Conservation (phyloP, 2,888 invertebrate species). For the Hydropsyche betteni region DNA sequence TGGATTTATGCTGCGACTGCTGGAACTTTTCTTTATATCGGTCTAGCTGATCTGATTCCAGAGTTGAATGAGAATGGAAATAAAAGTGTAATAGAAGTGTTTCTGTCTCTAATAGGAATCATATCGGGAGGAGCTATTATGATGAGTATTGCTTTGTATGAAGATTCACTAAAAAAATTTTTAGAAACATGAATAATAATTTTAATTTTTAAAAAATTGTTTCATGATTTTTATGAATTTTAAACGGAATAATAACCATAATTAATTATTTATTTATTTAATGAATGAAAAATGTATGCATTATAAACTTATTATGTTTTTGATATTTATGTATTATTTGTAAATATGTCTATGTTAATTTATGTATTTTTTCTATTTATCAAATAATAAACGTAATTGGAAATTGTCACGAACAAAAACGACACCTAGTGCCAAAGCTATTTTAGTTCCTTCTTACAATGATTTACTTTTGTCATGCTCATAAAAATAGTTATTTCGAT, state of each 20-base stretch:
- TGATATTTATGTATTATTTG: too few relatives aligned
- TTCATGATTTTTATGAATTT: not conserved
- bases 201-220: not conserved
- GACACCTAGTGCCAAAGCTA: too few relatives aligned
- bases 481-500: too few relatives aligned
- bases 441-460: too few relatives aligned
- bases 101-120: conserved; percentile 74
- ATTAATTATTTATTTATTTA: not conserved
- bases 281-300: too few relatives aligned
- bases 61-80: conserved; percentile 68
- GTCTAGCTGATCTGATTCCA: conserved; percentile 80
- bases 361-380: too few relatives aligned
- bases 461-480: too few relatives aligned
- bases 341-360: too few relatives aligned
- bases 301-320: too few relatives aligned
- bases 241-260: not conserved
- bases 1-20: conserved; percentile 85
- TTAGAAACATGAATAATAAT: conserved; percentile 19
- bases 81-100: conserved; percentile 65
- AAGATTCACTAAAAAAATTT: conserved; percentile 59
- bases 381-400: too few relatives aligned
- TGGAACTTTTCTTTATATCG: conserved; percentile 83
- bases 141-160: conserved; percentile 78
- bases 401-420: too few relatives aligned
- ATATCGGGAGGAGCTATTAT: conserved; percentile 75